Percentiles rank a stretch among this genome's conserved stretches.
Conservation (phyloP, 2,888 invertebrate genomes). For the Chaitophorus viminalis region DNA sequence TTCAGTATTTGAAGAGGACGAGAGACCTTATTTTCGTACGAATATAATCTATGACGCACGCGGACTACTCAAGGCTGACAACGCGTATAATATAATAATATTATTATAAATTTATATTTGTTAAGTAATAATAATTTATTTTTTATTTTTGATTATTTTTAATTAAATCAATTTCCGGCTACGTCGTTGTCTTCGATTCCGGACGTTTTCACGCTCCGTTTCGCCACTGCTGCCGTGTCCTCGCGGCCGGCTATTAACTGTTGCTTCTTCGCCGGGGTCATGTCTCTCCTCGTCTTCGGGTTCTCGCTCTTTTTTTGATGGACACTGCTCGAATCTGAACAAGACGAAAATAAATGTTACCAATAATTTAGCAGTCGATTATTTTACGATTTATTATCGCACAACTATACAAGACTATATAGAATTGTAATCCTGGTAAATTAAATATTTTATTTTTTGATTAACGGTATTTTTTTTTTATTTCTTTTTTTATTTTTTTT, state of each 20-base stretch:
- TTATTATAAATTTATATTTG: neutral
- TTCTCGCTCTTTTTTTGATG: slow-evolving; percentile 6
- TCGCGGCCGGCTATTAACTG: neutral
- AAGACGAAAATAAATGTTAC: no score
- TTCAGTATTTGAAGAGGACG: neutral
- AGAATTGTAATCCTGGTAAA: no score
- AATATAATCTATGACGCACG: neutral
- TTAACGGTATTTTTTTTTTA: no score
- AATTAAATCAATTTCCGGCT: slow-evolving; percentile 6
- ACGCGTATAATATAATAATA: neutral
- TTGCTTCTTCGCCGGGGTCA: neutral
- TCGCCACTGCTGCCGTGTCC: neutral
- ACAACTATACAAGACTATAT: no score
- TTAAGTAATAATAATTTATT: neutral
- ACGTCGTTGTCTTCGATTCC: slow-evolving; percentile 45
- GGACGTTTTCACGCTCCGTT: slow-evolving; percentile 45
- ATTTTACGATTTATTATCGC: no score
- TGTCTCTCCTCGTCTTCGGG: neutral
- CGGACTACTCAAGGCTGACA: neutral
- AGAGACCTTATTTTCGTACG: neutral
- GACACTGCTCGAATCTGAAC: neutral
- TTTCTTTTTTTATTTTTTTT: no score
- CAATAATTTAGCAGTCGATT: no score
- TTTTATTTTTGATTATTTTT: neutral
- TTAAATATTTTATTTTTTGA: no score